Conservation (phyloP, 2,797 vertebrate species). For the Epinephelus coioides region DNA sequence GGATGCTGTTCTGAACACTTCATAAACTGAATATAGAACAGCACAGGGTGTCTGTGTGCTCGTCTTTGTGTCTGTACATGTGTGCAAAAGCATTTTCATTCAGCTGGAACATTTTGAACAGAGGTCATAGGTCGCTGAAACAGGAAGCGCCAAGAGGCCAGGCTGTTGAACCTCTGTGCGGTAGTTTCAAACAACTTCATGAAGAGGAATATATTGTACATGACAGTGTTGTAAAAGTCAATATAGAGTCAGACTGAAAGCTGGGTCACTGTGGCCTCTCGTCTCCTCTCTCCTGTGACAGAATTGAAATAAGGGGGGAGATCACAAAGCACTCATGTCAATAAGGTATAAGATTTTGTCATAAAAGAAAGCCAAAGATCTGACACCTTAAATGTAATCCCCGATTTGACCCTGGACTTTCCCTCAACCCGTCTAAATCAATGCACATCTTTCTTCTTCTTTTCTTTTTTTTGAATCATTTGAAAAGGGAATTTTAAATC, state of each 20-base stretch:
- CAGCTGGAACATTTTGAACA: constrained; percentile 8
- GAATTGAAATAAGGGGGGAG: constrained; percentile 25
- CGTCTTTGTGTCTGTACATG: background rate
- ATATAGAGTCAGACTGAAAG: constrained; percentile 8
- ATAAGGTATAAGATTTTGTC: constrained; percentile 13
- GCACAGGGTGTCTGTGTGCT: background rate
- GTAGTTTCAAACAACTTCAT: constrained; percentile 17
- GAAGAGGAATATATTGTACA: constrained; percentile 22
- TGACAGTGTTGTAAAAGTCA: constrained; percentile 30
- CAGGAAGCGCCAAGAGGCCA: constrained; percentile 32
- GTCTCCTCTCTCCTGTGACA: constrained; percentile 6
- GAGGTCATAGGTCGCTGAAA: constrained; percentile 31
- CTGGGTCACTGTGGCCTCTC: constrained; percentile 14
- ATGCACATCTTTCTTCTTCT: background rate
- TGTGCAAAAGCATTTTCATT: constrained; percentile 13
- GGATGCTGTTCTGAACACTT: constrained; percentile 13
- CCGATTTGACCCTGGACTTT: constrained; percentile 19
- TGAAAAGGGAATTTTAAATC: constrained; percentile 6
- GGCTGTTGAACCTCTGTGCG: constrained; percentile 28
- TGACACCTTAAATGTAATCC: constrained; percentile 14
- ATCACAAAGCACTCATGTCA: constrained; percentile 35
- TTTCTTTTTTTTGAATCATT: background rate
- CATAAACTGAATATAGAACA: background rate
- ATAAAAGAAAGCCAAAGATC: constrained; percentile 17
- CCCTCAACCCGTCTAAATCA: constrained; percentile 19